Evolutionary conservation across 2,113 vertebrate genomes (phyloP), one percentile per base, ranked within the genome.

Genomic region (Cyprinodon brontotheroides): DNA sequence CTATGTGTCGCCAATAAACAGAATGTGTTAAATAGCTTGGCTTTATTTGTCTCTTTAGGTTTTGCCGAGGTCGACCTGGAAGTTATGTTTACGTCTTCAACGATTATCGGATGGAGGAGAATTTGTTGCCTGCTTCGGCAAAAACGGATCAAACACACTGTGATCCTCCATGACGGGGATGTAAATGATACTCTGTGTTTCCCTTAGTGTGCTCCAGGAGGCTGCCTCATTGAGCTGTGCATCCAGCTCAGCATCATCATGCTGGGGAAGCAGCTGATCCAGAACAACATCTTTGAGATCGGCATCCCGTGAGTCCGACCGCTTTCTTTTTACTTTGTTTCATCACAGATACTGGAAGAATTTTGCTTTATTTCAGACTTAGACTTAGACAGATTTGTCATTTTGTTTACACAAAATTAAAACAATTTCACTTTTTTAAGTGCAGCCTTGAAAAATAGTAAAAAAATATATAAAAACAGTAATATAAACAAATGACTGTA

Each of bases 231-330:
- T 80, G 98, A 99, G 87, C 87, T 99, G 65, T 99, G 98, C 79
- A 96, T 99, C 64, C 97, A 99, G 91, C 95, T 99, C 80, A 99
- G 98, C 91, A 99, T 99, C 94, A 99, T 99, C 89, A 99, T 99
- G 98, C 86, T 99, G 86, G 98, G 98, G 61, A 99, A 99, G 76
- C 98, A 99, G 92, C 89, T 99, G 80, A 98, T 99, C 82, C 98
- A 99, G 91, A 99, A 99, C 91, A 99, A 99, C 91, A 91, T 99
- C 76, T 99, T 99, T 89, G 98, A 99, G 91, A 99, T 99, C 3
- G 97, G 96, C 80, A 96, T 99, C 85, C 98, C 97, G 98, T 99
- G 93, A 20, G 97, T 98, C 89, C 89, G 45, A 72, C 36, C 3
- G 1, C 10, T 20, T n/a, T 61, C 17, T 11, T 47, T 13, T 70